Evolutionary conservation across 2,113 vertebrate species (phyloP), one percentile per base, ranked within the genome.

Genomic region (Acrocephalus kingi): DNA sequence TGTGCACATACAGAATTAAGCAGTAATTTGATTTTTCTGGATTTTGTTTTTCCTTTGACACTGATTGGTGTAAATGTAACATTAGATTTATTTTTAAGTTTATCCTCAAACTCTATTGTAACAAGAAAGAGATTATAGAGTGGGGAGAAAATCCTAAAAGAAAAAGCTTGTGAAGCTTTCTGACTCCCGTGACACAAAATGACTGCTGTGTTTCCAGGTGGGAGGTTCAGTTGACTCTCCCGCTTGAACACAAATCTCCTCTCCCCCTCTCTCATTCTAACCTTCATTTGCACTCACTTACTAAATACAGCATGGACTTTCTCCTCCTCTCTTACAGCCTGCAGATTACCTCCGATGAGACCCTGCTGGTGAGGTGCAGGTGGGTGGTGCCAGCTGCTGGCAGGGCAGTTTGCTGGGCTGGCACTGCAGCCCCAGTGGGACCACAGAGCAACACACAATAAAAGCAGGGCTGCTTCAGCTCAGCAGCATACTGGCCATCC

Each of bases 81-180:
- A 11, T 52, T 46, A 83, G 37, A 92, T 94, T 97, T 96, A 89
- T 87, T 96, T 94, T 96, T 78, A 92, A 93, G 73, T 94, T 97
- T 94, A 96, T 33, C 80, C 71, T 92, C 79, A 86, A 95, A 97
- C 54, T 84, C 85, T 96, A 63, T 96, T 97, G 52, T 62, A 97
- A 93, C 41, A 81, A 84, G 73, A 82, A 95, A 84, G 67, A 13
- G 10, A 67, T 94, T 97, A 73, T 76, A 95, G 94, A 96, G 67
- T 80, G 91, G 25, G 86, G n/a, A 76, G 51, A 62, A 94, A 97
- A 80, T 87, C 54, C 75, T 75, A n/a, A 79, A 93, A 93, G 68
- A 93, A 68, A 90, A 55, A 45, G 13, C 27, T 64, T 75, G 67
- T 87, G 30, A 80, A 93, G 41, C 35, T 91, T 87, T 93, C 81